phyloP scores from a whole-genome alignment of 1,140 invertebrate species.

The Drosophila kepulauana region DNA sequence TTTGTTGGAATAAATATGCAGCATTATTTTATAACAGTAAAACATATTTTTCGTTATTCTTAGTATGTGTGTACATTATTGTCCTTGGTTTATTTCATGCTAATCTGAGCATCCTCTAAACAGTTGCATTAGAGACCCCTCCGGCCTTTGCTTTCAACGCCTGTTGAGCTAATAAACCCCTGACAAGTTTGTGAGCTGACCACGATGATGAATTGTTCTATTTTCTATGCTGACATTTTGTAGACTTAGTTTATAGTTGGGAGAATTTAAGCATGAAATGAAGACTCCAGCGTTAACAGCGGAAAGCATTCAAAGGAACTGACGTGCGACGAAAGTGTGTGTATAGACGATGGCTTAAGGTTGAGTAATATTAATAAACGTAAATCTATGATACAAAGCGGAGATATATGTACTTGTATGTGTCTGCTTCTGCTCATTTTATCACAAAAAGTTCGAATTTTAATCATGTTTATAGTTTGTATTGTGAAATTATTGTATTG shows the following conservation, averaged over 20 bases:
- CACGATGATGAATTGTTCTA: conserved; percentile 64
- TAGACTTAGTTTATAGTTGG: conserved; percentile 43
- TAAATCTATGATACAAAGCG: conserved; percentile 4
- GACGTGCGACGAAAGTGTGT: conserved; percentile 43
- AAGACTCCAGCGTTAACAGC: conserved; percentile 46
- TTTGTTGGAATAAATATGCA: too few relatives aligned
- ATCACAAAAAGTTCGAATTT: too few relatives aligned
- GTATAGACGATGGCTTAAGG: not conserved
- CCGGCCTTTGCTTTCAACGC: conserved; percentile 50
- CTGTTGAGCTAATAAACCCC: conserved; percentile 50
- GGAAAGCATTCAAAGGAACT: conserved; percentile 38
- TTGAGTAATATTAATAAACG: conserved; percentile 58
- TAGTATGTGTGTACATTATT: too few relatives aligned
- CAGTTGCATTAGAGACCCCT: conserved; percentile 68
- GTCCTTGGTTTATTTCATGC: conserved; percentile 69
- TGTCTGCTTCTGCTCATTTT: too few relatives aligned
- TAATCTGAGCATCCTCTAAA: conserved; percentile 62
- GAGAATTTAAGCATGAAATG: conserved; percentile 17
- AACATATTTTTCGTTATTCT: too few relatives aligned
- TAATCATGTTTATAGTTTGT: too few relatives aligned
- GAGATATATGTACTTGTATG: too few relatives aligned
- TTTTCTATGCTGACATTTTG: conserved; percentile 55
- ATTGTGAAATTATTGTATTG: too few relatives aligned
- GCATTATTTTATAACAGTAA: too few relatives aligned
- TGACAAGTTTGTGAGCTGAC: conserved; percentile 4